Conservation (phyloP, 2,113 vertebrate genomes). For the Dolichallabes microphthalmus region DNA sequence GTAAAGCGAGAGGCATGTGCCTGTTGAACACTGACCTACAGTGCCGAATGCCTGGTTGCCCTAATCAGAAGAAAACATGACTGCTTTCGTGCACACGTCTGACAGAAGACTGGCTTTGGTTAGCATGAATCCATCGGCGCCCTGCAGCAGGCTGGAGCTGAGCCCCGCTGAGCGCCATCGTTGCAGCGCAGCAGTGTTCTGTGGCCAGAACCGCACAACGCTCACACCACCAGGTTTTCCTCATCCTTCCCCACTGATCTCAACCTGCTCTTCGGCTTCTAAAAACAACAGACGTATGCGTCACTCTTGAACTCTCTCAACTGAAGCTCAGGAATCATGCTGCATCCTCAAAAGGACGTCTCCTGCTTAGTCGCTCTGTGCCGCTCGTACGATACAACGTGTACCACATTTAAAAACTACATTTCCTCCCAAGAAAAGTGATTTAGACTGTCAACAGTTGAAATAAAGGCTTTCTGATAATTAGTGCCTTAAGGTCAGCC, state of each 20-base stretch:
- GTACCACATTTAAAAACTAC: not conserved
- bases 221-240: conserved; percentile 5
- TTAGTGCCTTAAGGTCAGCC: conserved; percentile 8
- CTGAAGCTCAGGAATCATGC: not conserved
- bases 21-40: conserved; percentile 30
- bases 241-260: conserved; percentile 26
- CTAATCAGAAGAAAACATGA: conserved; percentile 40
- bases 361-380: not conserved
- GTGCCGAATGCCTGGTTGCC: not conserved
- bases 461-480: conserved; percentile 16
- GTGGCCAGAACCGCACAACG: conserved; percentile 3
- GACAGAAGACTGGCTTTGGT: conserved; percentile 29
- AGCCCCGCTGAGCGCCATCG: conserved; percentile 19
- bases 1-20: not conserved
- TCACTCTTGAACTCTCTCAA: conserved; percentile 2
- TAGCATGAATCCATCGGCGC: conserved; percentile 14
- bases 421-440: not conserved
- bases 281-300: conserved; percentile 12
- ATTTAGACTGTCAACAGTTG: not conserved
- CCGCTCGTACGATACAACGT: not conserved
- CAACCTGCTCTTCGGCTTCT: conserved; percentile 19
- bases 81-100: conserved; percentile 15
- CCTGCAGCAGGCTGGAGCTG: conserved; percentile 26
- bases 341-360: not conserved
- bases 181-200: conserved; percentile 8